phyloP scores from a whole-genome alignment of 1,140 invertebrate genomes.

The Drosophila carrolli region DNA sequence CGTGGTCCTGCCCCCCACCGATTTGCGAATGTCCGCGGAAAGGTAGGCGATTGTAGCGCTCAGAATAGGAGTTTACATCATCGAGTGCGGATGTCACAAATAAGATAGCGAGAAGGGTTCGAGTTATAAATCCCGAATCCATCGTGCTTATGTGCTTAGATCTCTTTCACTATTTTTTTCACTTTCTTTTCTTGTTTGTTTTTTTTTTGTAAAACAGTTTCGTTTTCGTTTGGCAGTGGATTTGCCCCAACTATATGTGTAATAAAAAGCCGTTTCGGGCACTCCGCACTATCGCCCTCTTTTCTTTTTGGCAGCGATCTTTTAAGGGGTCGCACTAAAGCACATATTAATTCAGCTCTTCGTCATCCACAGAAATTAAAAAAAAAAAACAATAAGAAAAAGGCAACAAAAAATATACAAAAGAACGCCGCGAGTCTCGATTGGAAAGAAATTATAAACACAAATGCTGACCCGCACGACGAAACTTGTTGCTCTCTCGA shows the following conservation, averaged over 20 bases:
- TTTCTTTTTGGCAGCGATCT: slow-evolving; percentile 2
- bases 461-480: not conserved
- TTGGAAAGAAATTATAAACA: slow-evolving; percentile 8
- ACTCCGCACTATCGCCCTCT: not conserved
- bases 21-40: slow-evolving; percentile 3
- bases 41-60: slow-evolving; percentile 5
- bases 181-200: slow-evolving; percentile 8
- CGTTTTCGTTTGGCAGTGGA: slow-evolving; percentile 2
- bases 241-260: slow-evolving; percentile 4
- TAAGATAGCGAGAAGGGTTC: not conserved
- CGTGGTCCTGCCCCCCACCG: slow-evolving; percentile 2
- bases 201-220: slow-evolving; percentile 11
- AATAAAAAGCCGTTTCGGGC: slow-evolving; percentile 11
- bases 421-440: slow-evolving; percentile 5
- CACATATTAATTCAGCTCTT: slow-evolving; percentile 55
- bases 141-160: not conserved
- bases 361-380: slow-evolving; percentile 62
- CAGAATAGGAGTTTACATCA: not conserved
- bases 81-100: not conserved
- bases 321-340: slow-evolving; percentile 53
- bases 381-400: slow-evolving; percentile 28
- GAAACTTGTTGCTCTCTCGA: slow-evolving; percentile 10
- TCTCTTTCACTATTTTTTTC: not conserved
- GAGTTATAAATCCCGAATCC: not conserved
- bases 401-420: slow-evolving; percentile 24